These are phyloP conservation scores for Agapornis canus DNA, from an alignment of 2,797 vertebrate genomes.

Conservation along the genomic window DNA sequence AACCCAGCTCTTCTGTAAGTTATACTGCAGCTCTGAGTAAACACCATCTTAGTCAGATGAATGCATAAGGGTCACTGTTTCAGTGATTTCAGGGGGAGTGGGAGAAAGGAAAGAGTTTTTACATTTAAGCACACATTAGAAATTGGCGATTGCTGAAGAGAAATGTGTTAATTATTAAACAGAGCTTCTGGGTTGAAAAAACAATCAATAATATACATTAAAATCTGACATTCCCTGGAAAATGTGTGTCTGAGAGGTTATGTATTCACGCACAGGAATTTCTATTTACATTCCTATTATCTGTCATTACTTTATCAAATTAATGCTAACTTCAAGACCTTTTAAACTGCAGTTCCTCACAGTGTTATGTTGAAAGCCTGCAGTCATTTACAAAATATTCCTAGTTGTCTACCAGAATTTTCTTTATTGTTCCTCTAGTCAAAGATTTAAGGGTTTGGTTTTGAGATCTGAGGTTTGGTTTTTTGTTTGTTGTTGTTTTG, in stretches of 20 bases:
- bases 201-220: not conserved
- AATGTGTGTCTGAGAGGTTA: not conserved
- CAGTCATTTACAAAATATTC: not conserved
- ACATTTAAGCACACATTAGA: not conserved
- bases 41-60: not conserved
- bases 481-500: not conserved
- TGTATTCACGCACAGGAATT: not conserved
- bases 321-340: not conserved
- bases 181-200: not conserved
- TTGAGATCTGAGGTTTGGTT: not conserved
- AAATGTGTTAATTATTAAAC: slow-evolving; percentile 1
- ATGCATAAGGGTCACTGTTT: not conserved
- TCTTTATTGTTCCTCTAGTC: not conserved
- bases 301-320: not conserved
- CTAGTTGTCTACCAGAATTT: not conserved
- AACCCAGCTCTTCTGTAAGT: not conserved
- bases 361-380: not conserved
- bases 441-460: not conserved
- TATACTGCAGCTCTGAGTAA: not conserved
- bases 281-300: not conserved
- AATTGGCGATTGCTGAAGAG: not conserved
- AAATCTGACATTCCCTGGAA: not conserved
- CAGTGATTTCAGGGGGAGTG: not conserved
- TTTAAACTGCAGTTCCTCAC: not conserved
- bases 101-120: not conserved